Base-by-base conservation (phyloP, 2,888 invertebrate species). In the Lagria hirta region DNA sequence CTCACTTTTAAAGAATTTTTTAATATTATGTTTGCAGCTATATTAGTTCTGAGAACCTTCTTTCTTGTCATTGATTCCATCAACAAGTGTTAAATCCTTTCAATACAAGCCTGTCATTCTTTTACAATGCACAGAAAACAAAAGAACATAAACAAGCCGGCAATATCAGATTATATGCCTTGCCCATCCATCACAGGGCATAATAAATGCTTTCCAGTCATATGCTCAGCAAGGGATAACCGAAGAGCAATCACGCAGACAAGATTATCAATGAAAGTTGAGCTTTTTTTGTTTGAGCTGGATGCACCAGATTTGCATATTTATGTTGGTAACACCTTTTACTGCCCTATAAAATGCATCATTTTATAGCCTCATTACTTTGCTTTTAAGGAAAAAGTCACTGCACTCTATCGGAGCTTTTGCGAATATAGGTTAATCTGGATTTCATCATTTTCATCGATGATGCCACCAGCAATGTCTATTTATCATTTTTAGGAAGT, bases 341-440 rank as follows among this genome's bases (percentile, higher is more conserved):
- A 38, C 30, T 16, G 34, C 17, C 11, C 15, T 15, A 23, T 15
- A 34, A 34, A 21, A 5, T 2, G 7, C 3, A 8, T 8, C 35
- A 18, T 14, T 26, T 36, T 27, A 27, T 6, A 12, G 27, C 36
- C 11, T 28, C 37, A 18, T 38, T 30, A 38, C 24, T 3, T 7
- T 5, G 22, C 26, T 32, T 32, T 33, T 29, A 41, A 18, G 32
- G 33, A 14, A 38, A 12, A 14, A 6, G 11, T 33, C 23, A 33
- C 22, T 22, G 28, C 27, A 27, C 8, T 12, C 27, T 4, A 26
- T 8, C 22, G 18, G 35, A 18, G 24, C 17, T 20, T 33, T 38
- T 15, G 35, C 29, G 13, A 43, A 43, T 43, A 33, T 43, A 23
- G 42, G 42, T 43, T 43, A 43, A 43, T 35, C 29, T 13, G 16